phyloP scores from a whole-genome alignment of 2,113 vertebrate genomes.

The Epinephelus cyanopodus region DNA sequence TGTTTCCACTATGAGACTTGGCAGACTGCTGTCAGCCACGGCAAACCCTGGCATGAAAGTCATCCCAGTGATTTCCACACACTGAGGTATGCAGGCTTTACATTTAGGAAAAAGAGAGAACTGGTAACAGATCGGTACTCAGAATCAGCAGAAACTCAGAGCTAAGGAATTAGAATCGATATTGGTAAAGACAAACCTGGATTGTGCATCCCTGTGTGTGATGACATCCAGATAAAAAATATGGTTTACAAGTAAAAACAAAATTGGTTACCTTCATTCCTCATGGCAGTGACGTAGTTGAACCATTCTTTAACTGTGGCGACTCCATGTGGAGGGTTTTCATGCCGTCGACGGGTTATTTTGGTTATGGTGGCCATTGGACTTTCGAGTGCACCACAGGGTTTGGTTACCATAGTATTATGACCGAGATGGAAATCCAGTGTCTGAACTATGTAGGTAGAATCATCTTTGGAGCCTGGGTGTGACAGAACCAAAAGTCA shows the following conservation, averaged over 20 bases:
- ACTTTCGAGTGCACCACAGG: conserved; percentile 95
- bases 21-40: too few species aligned
- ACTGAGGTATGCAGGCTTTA: background rate
- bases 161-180: background rate
- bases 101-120: background rate
- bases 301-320: conserved; percentile 99
- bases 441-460: conserved; percentile 97
- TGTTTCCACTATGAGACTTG: too few species aligned
- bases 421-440: conserved; percentile 98
- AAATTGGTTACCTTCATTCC: conserved; percentile 90
- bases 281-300: conserved; percentile 96
- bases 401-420: conserved; percentile 99
- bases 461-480: conserved; percentile 93
- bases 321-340: conserved; percentile 97
- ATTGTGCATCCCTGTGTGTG: background rate
- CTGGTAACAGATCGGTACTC: too few species aligned
- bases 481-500: background rate
- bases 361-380: conserved; percentile 99
- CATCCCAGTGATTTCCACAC: background rate
- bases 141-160: background rate
- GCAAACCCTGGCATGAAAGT: too few species aligned
- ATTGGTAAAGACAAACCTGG: too few species aligned
- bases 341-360: conserved; percentile 94
- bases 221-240: background rate
- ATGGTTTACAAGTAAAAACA: too few species aligned